Percentiles rank a stretch among this genome's conserved stretches.
Evolutionary conservation across 2,888 invertebrate species (phyloP).

Genomic region (Strigamia crassipes): DNA sequence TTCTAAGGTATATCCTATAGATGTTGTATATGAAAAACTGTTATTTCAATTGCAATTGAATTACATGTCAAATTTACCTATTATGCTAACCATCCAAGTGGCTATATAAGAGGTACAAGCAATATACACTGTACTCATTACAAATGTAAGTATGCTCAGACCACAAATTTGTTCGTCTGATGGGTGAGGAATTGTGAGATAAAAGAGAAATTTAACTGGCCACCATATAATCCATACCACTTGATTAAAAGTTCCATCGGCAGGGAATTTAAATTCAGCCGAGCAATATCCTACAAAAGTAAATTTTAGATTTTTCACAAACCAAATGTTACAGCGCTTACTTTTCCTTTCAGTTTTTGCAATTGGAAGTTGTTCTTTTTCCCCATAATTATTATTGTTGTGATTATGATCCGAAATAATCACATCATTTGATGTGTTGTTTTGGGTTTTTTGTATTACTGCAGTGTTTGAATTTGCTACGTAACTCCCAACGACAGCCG

Average conservation of each 20-base stretch:
- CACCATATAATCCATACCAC: constrained; percentile 42
- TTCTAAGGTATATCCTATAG: constrained; percentile 22
- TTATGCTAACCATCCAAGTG: constrained; percentile 43
- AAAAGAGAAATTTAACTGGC: constrained; percentile 21
- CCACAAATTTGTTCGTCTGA: neutral
- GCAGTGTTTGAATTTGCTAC: neutral
- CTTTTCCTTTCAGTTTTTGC: neutral
- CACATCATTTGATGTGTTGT: neutral
- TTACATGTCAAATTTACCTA: constrained; percentile 30
- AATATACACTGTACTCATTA: constrained; percentile 41
- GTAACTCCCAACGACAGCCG: neutral
- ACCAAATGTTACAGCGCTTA: neutral
- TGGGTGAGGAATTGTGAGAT: constrained; percentile 27
- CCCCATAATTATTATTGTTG: neutral
- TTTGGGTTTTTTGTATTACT: neutral
- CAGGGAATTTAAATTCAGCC: neutral
- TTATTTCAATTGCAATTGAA: too few species aligned
- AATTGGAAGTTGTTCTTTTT: neutral
- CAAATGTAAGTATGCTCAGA: neutral
- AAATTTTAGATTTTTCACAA: neutral
- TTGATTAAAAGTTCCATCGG: neutral
- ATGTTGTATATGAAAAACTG: neutral
- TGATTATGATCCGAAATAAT: neutral
- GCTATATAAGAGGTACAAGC: neutral
- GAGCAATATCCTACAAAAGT: neutral